Base-by-base conservation (phyloP, 2,113 vertebrate genomes). In the Calidris pugnax region DNA sequence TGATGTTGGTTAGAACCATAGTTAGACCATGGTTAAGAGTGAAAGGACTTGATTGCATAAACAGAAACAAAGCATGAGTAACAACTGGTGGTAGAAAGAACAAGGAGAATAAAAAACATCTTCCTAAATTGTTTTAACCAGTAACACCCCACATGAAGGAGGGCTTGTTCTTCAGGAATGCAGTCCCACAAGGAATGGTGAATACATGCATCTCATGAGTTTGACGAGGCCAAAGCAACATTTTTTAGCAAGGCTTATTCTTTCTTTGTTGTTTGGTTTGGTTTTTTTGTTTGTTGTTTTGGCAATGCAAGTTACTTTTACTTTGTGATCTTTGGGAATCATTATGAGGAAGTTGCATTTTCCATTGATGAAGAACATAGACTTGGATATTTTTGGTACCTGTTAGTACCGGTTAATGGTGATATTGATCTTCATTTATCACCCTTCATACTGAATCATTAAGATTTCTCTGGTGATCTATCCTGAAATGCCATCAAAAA, bases 31-130 rank as follows among this genome's bases (percentile, higher is more conserved):
- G 94, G 90, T 90, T 73, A 85, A 91, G 92, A 96, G 93, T 84
- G 92, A 87, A 96, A 75, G 51, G 71, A 21, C 30, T 90, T 90
- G 96, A 96, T 97, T 97, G 94, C 92, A 87, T 91, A 94, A 97
- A 92, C 91, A 97, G 98, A 97, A 96, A 85, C 56, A 57, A 95
- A 91, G 72, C 91, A 80, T 89, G 93, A 97, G 93, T 95, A 96
- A 92, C 96, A 84, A 96, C 68, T 74, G 93, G 90, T 72, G 81
- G 97, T 80, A 28, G 56, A 45, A 84, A 87, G 80, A 93, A 81
- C 47, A 47, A 87, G 63, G 75, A 86, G 59, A 4, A 9, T 12
- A 57, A 84, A 86, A 87, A 90, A 78, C 16, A 8, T 87, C 82
- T 87, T 83, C 89, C 22, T 94, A 59, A 87, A 91, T 97, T 15